Evolutionary conservation across 1,140 invertebrate genomes (phyloP).

Genomic region (Triops cancriformis): DNA sequence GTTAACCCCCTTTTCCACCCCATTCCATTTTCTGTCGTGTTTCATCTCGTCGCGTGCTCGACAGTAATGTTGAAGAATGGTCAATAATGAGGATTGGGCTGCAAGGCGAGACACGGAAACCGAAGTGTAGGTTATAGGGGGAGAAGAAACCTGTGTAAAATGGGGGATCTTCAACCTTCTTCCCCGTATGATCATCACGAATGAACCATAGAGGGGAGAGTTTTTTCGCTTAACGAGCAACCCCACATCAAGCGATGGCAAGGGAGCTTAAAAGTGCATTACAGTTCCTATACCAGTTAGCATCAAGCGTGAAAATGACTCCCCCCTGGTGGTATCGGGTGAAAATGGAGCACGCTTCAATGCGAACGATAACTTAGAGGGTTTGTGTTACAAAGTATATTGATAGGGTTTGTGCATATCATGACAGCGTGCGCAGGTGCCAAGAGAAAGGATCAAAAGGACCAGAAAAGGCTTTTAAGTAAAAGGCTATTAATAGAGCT

Average conservation of each 20-base stretch:
- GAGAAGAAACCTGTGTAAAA: neutral
- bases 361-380: neutral
- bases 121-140: neutral
- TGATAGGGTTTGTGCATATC: too few relatives aligned
- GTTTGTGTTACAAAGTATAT: too few relatives aligned
- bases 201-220: neutral
- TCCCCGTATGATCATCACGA: neutral
- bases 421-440: neutral
- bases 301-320: neutral
- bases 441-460: neutral
- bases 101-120: neutral
- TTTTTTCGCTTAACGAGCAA: neutral
- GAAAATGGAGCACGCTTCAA: neutral
- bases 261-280: neutral
- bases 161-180: too few relatives aligned
- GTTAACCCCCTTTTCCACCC: neutral
- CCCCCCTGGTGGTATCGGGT: neutral
- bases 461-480: neutral
- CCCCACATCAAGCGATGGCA: neutral
- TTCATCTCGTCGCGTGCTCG: neutral
- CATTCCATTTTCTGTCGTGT: neutral
- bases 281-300: neutral
- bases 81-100: conserved; percentile 2
- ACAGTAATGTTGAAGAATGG: conserved; percentile 6
- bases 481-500: neutral